phyloP scores from a whole-genome alignment of 2,113 vertebrate genomes.

The Echinops telfairi region DNA sequence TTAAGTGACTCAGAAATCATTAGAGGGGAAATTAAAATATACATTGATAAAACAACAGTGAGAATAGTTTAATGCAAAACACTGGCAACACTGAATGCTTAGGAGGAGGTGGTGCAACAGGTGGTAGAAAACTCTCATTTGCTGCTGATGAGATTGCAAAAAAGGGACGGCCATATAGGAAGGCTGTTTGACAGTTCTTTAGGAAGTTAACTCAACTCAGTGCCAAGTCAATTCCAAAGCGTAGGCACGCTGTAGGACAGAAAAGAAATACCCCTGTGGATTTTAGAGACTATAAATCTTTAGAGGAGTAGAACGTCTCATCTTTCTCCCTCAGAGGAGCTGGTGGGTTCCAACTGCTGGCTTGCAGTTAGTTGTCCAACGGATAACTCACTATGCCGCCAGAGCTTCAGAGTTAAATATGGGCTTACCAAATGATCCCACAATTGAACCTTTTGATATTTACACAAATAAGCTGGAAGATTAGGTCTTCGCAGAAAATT shows the following conservation, averaged over 20 bases:
- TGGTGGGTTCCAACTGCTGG: too few species aligned
- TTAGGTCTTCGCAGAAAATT: not conserved
- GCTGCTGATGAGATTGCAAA: not conserved
- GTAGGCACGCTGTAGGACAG: too few species aligned
- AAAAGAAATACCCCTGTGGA: too few species aligned
- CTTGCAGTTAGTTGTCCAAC: too few species aligned
- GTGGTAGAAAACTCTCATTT: not conserved
- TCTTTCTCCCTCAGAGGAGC: too few species aligned
- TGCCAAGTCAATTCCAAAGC: too few species aligned
- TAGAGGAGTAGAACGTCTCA: too few species aligned
- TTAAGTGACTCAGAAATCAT: not conserved
- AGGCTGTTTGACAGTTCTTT: not conserved
- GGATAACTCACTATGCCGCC: too few species aligned
- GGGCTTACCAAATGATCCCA: not conserved
- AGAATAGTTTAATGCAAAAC: not conserved
- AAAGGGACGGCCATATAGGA: not conserved
- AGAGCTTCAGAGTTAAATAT: not conserved
- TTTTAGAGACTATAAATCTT: too few species aligned
- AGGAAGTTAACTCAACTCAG: too few species aligned
- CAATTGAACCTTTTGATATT: not conserved
- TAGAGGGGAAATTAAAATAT: constrained; percentile 30
- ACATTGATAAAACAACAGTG: not conserved
- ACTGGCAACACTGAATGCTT: not conserved
- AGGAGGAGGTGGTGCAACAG: not conserved
- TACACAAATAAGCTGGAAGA: not conserved